A percentile compares a stretch with the other conserved stretches of the same genome.
Conservation (phyloP, 2,113 vertebrate genomes). For the Hyperopisus bebe region DNA sequence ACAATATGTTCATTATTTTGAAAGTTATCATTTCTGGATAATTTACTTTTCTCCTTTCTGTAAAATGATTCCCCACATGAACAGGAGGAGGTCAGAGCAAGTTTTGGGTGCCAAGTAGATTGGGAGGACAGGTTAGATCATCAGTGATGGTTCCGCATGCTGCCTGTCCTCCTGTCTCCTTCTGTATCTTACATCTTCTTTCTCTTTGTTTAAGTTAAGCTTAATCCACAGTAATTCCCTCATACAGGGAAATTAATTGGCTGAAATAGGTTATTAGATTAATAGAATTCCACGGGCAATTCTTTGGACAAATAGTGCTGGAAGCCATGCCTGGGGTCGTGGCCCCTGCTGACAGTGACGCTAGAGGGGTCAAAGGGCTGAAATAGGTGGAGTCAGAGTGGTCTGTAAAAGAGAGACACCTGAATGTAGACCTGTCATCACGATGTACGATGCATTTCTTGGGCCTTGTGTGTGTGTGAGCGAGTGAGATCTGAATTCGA, state of each 20-base stretch:
- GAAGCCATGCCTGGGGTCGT: not conserved
- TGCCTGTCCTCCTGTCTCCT: not conserved
- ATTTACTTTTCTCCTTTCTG: not conserved
- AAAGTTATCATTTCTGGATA: not conserved
- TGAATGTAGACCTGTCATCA: not conserved
- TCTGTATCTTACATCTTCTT: not conserved
- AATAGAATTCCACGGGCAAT: not conserved
- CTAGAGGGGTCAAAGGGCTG: not conserved
- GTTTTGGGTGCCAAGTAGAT: not conserved
- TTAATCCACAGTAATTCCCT: conserved; percentile 9
- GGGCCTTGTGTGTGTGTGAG: not conserved
- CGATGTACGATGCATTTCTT: not conserved
- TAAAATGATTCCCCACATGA: not conserved
- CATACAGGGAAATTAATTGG: not conserved
- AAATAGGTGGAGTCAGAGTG: not conserved
- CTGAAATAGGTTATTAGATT: too few species aligned
- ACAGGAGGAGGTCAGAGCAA: not conserved
- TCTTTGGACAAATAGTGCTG: not conserved
- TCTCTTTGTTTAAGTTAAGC: not conserved
- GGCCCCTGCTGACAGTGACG: not conserved
- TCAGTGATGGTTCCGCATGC: not conserved
- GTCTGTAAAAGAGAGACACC: not conserved
- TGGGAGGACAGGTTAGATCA: not conserved
- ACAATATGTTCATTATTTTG: not conserved
- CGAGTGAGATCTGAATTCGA: not conserved